These are phyloP conservation scores for Macrotrachela quadricornifera DNA, from an alignment of 1,140 invertebrate species.

Conservation along the genomic window DNA sequence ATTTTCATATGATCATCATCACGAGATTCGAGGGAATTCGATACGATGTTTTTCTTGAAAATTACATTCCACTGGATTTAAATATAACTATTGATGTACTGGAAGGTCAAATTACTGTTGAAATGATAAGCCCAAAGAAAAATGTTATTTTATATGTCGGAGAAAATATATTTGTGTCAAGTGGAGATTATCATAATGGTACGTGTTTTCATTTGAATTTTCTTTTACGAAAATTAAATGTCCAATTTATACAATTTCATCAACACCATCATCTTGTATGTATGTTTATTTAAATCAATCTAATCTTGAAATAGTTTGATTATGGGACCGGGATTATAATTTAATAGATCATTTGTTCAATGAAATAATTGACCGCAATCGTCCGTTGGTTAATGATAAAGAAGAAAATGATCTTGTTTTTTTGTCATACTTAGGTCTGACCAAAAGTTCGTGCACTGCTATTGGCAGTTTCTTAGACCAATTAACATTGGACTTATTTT, in stretches of 20 bases:
- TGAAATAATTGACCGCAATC: neutral
- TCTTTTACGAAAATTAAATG: constrained; percentile 32
- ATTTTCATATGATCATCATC: no score
- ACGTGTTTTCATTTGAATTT: neutral
- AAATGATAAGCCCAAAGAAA: constrained; percentile 20
- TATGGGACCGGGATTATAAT: neutral
- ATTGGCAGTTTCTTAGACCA: no score
- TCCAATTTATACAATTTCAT: constrained; percentile 46
- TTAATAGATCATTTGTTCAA: neutral
- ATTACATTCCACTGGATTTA: constrained; percentile 48
- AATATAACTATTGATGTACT: constrained; percentile 54
- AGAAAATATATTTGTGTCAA: constrained; percentile 33
- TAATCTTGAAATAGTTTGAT: constrained; percentile 1
- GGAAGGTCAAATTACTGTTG: constrained; percentile 43
- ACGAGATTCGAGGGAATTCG: no score
- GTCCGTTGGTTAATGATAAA: neutral
- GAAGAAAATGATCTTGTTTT: neutral
- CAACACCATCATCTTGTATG: constrained; percentile 55
- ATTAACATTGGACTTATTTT: no score
- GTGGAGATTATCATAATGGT: neutral
- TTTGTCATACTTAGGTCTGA: no score
- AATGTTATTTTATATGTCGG: constrained; percentile 34
- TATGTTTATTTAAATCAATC: constrained; percentile 47
- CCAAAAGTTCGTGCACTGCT: no score
- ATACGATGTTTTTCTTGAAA: constrained; percentile 50